Conservation (phyloP, 2,888 invertebrate species). For the Ormyrus nitidulus region DNA sequence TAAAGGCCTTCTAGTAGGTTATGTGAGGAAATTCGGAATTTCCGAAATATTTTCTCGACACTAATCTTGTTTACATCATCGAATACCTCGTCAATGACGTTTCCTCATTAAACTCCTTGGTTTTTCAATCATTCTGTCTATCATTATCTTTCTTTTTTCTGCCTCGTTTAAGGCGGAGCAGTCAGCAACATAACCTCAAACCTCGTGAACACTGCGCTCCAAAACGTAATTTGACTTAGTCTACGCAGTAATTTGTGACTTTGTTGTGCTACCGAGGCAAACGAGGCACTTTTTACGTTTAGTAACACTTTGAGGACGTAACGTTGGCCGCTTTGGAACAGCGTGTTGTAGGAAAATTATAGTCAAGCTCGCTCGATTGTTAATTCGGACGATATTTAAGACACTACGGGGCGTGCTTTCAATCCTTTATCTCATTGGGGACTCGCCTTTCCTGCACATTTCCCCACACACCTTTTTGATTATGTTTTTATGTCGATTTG, state of each 20-base stretch:
- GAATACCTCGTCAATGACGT: constrained; percentile 56
- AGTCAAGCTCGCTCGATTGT: constrained; percentile 41
- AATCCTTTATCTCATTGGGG: constrained; percentile 31
- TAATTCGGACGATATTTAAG: constrained; percentile 45
- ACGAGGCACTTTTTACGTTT: constrained; percentile 43
- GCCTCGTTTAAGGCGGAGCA: constrained; percentile 53
- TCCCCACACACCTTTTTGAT: constrained; percentile 23
- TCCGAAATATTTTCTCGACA: constrained; percentile 17
- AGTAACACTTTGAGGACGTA: constrained; percentile 19
- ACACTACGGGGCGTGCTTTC: constrained; percentile 38
- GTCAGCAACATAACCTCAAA: constrained; percentile 54
- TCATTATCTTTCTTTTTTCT: constrained; percentile 55
- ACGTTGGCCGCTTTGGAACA: constrained; percentile 22
- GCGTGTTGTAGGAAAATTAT: constrained; percentile 43
- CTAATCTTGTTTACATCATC: constrained; percentile 52
- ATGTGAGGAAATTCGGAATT: constrained; percentile 19
- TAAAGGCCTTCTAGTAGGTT: constrained; percentile 42
- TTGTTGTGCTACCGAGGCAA: constrained; percentile 1
- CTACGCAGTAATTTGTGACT: not conserved
- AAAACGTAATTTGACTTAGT: constrained; percentile 20
- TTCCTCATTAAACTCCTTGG: constrained; percentile 41
- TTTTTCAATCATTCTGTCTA: constrained; percentile 55
- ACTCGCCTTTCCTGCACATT: constrained; percentile 36
- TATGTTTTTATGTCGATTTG: constrained; percentile 17
- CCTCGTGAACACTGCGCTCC: constrained; percentile 5